Evolutionary conservation across 2,797 vertebrate species (phyloP).

Genomic region (Dendrocincla fuliginosa): DNA sequence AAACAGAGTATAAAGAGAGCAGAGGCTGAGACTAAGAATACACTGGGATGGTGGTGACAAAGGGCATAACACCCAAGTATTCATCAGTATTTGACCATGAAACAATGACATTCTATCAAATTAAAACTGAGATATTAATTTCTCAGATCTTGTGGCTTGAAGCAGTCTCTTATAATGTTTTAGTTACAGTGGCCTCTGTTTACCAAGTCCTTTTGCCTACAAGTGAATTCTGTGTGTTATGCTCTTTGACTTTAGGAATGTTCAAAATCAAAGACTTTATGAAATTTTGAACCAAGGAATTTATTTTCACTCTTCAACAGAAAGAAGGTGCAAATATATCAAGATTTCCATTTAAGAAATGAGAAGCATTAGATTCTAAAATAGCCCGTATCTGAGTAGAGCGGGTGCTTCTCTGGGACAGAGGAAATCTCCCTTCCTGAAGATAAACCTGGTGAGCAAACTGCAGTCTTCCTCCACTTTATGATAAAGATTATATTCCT

Average conservation of each 20-base stretch:
- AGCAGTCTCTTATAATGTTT: background rate
- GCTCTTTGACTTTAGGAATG: background rate
- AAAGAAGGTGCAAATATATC: background rate
- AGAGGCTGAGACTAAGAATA: background rate
- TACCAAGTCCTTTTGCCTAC: background rate
- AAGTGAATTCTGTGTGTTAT: background rate
- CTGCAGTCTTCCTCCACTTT: background rate
- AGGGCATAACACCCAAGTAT: background rate
- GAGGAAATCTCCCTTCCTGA: accelerated
- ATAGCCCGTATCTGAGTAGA: background rate
- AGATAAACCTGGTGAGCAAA: background rate
- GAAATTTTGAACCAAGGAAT: background rate
- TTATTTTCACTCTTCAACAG: background rate
- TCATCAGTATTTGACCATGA: background rate
- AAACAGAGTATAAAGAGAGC: background rate
- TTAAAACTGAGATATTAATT: background rate
- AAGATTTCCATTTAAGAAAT: background rate
- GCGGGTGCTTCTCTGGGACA: background rate
- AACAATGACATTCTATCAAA: background rate
- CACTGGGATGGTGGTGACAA: background rate
- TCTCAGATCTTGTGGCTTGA: background rate
- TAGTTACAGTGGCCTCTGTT: background rate
- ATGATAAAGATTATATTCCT: background rate
- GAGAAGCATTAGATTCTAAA: background rate
- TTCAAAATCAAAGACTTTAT: background rate